These are phyloP conservation scores for Chrysolina americana DNA, from an alignment of 2,888 invertebrate species.

Conservation along the genomic window DNA sequence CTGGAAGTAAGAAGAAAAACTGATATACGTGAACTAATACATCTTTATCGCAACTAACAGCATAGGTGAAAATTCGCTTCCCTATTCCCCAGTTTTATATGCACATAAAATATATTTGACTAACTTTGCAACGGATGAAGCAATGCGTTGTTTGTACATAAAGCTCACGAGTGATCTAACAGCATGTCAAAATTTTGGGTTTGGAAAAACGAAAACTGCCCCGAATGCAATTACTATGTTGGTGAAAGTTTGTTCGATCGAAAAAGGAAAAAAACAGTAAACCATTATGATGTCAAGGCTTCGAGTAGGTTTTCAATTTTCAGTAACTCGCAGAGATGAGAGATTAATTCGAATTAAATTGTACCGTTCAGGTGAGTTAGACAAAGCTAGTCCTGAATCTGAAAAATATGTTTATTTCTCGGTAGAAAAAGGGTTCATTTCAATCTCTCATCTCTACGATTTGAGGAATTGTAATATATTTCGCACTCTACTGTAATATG, in stretches of 20 bases:
- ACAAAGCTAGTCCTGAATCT: too few species aligned
- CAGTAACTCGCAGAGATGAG: too few species aligned
- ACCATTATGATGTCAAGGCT: background rate
- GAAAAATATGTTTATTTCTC: too few species aligned
- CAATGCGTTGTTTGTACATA: conserved; percentile 15
- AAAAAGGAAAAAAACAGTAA: background rate
- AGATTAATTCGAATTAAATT: too few species aligned
- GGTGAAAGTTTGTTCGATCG: conserved; percentile 6
- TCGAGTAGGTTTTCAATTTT: too few species aligned
- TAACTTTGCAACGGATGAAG: conserved; percentile 14
- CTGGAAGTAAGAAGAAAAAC: too few species aligned
- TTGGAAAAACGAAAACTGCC: conserved; percentile 5
- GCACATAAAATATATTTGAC: background rate
- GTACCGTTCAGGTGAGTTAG: too few species aligned
- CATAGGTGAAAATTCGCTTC: background rate
- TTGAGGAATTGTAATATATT: too few species aligned
- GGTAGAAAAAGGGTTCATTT: too few species aligned
- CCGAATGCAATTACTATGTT: background rate
- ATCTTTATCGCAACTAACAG: background rate
- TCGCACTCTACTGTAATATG: too few species aligned
- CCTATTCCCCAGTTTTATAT: background rate
- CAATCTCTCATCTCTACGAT: too few species aligned
- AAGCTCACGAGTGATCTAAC: conserved; percentile 17
- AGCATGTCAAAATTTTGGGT: conserved; percentile 17
- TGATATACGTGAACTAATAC: background rate